These are phyloP conservation scores for Mus spicilegus DNA, from an alignment of 2,113 vertebrate genomes.

Conservation along the genomic window DNA sequence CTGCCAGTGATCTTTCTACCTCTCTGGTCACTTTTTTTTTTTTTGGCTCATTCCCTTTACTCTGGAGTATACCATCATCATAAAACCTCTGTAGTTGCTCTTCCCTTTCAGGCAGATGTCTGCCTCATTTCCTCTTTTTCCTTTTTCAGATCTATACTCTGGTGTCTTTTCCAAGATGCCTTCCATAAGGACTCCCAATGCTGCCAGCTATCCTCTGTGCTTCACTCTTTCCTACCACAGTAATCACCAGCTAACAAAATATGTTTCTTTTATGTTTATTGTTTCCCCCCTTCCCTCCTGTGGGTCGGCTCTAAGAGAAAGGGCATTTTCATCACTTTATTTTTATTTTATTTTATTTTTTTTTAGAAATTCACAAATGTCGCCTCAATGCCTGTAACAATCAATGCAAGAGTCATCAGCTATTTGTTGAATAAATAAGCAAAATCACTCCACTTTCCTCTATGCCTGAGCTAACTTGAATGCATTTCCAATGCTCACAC, in stretches of 20 bases:
- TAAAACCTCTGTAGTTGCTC: not conserved
- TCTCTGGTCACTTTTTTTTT: not conserved
- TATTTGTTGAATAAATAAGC: slow-evolving; percentile 57
- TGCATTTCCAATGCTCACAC: slow-evolving; percentile 59
- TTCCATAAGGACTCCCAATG: not conserved
- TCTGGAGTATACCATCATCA: not conserved
- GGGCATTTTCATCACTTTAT: not conserved
- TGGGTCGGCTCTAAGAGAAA: not conserved
- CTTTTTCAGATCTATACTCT: not conserved
- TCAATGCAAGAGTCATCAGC: slow-evolving; percentile 1
- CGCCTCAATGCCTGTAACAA: not conserved
- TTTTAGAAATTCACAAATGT: not conserved
- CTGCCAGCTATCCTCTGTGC: not conserved
- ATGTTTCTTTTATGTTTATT: not conserved
- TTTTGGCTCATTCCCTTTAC: not conserved
- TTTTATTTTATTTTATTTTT: no score
- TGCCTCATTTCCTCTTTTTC: not conserved
- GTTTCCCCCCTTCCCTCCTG: not conserved
- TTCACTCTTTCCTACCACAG: not conserved
- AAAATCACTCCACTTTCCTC: not conserved
- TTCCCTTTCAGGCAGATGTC: not conserved
- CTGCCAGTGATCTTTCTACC: not conserved
- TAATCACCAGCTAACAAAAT: slow-evolving; percentile 1
- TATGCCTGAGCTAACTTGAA: slow-evolving; percentile 33
- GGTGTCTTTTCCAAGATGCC: not conserved